phyloP scores from a whole-genome alignment of 2,113 vertebrate species.

The Pristiophorus japonicus region DNA sequence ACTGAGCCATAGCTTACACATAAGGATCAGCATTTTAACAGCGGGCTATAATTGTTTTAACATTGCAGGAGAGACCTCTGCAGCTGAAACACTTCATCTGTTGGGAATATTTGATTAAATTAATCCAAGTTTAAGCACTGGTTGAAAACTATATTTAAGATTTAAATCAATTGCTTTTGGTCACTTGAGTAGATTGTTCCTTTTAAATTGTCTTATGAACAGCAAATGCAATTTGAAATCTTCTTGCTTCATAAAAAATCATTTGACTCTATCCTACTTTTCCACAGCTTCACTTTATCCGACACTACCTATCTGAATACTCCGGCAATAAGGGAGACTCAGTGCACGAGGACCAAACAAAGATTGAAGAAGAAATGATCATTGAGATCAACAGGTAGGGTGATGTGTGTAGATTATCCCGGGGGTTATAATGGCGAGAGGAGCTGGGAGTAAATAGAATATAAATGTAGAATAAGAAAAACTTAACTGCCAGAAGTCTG shows the following conservation, averaged over 20 bases:
- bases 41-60: no score
- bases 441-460: background rate
- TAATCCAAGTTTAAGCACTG: no score
- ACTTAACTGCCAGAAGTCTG: background rate
- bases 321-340: constrained; percentile 23
- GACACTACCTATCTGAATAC: constrained; percentile 23
- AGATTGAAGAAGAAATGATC: constrained; percentile 29
- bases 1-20: no score
- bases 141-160: no score
- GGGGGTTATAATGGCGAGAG: background rate
- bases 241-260: background rate
- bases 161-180: no score
- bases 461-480: background rate
- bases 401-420: background rate
- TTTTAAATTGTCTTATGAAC: background rate
- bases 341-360: background rate
- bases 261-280: background rate
- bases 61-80: no score
- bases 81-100: no score
- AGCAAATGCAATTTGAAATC: background rate
- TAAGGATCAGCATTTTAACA: no score
- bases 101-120: no score
- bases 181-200: background rate
- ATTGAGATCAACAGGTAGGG: constrained; percentile 25
- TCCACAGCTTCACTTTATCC: constrained; percentile 21